Percentiles rank a stretch among this genome's conserved stretches.
Conservation (phyloP, 2,888 invertebrate genomes). For the Ophioninae sp. region DNA sequence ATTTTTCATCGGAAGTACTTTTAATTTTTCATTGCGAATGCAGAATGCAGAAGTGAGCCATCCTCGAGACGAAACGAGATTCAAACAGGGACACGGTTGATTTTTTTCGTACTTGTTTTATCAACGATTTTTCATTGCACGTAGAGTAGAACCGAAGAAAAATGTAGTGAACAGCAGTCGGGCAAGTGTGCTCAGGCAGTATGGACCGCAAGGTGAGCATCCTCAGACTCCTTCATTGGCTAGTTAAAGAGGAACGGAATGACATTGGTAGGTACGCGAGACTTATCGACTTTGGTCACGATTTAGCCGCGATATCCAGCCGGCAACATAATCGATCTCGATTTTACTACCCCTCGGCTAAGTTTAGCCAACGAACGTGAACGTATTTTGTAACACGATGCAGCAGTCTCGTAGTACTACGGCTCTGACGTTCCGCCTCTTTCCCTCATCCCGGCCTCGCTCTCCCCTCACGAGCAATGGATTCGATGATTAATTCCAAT, state of each 20-base stretch:
- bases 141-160: background rate
- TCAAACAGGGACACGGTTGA: background rate
- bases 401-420: conserved; percentile 33
- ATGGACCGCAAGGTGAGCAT: conserved; percentile 2
- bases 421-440: conserved; percentile 28
- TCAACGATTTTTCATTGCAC: background rate
- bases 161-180: background rate
- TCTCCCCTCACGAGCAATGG: conserved; percentile 54
- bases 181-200: background rate
- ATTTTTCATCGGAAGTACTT: too few species aligned
- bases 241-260: background rate
- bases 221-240: conserved; percentile 21
- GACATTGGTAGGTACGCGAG: conserved; percentile 36
- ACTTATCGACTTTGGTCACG: conserved; percentile 64
- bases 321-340: conserved; percentile 46
- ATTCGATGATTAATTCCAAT: conserved; percentile 66
- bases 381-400: conserved; percentile 18
- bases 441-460: background rate
- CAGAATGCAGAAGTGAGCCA: background rate
- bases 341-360: conserved; percentile 40
- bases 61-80: too few species aligned
- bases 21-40: background rate
- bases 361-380: conserved; percentile 25
- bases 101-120: background rate
- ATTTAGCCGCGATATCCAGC: conserved; percentile 53